A percentile compares a stretch with the other conserved stretches of the same genome.
phyloP scores from a whole-genome alignment of 2,888 invertebrate genomes.

The Apamea epomidion region DNA sequence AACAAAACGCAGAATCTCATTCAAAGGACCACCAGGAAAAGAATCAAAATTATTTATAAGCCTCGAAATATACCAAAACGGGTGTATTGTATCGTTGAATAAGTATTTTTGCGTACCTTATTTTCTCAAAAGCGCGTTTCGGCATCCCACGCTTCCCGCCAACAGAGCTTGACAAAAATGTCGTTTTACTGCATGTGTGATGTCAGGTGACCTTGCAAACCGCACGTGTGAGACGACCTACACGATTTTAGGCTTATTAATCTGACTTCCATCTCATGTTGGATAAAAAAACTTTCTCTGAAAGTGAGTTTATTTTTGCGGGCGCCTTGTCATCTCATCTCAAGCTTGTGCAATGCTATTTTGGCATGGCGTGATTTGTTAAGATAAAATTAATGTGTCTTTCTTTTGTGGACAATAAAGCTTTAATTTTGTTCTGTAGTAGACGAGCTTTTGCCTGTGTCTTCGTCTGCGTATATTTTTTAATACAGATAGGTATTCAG shows the following conservation, averaged over 20 bases:
- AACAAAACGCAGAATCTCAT: slow-evolving; percentile 37
- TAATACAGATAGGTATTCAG: neutral
- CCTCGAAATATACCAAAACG: slow-evolving; percentile 55
- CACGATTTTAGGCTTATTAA: slow-evolving; percentile 62
- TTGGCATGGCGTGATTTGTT: neutral
- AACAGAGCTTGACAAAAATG: slow-evolving; percentile 67
- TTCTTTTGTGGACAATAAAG: slow-evolving; percentile 8
- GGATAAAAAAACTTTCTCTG: slow-evolving; percentile 52
- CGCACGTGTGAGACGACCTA: slow-evolving; percentile 64
- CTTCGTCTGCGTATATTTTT: neutral
- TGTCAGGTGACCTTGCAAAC: slow-evolving; percentile 70
- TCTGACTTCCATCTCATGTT: slow-evolving; percentile 34
- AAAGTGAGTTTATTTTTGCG: slow-evolving; percentile 33
- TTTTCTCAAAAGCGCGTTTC: slow-evolving; percentile 62
- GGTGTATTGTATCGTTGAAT: slow-evolving; percentile 58
- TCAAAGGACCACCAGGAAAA: slow-evolving; percentile 66
- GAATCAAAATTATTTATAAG: slow-evolving; percentile 58
- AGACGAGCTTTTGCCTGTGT: neutral
- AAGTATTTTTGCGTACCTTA: slow-evolving; percentile 56
- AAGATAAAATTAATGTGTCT: slow-evolving; percentile 4
- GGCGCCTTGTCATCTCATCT: slow-evolving; percentile 14
- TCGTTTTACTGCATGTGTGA: slow-evolving; percentile 72
- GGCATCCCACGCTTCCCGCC: slow-evolving; percentile 69
- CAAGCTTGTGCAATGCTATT: slow-evolving; percentile 18
- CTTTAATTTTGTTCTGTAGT: neutral